These are phyloP conservation scores for Hymenochirus boettgeri DNA, from an alignment of 2,113 vertebrate genomes.

Conservation along the genomic window DNA sequence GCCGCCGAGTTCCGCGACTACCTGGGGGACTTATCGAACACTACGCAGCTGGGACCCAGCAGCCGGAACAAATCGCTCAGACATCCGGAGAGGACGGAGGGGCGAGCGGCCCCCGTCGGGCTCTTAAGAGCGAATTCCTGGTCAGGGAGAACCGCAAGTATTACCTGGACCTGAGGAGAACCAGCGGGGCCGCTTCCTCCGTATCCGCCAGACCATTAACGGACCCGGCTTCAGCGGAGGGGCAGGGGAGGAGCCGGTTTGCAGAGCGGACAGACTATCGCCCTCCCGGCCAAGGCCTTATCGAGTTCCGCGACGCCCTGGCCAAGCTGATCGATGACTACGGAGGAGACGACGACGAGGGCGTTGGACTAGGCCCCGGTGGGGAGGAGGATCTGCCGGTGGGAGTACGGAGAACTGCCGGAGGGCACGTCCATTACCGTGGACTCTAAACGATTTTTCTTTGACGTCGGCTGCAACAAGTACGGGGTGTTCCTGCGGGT, in stretches of 20 bases:
- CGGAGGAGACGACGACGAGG: slow-evolving; percentile 86
- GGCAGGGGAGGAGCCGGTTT: slow-evolving; percentile 68
- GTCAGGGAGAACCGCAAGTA: slow-evolving; percentile 88
- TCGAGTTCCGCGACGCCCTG: slow-evolving; percentile 90
- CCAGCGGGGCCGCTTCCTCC: slow-evolving; percentile 85
- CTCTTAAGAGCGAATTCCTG: slow-evolving; percentile 81
- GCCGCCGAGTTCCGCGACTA: slow-evolving; percentile 91
- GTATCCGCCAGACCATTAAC: slow-evolving; percentile 82
- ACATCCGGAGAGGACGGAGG: slow-evolving; percentile 70
- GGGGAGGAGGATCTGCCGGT: slow-evolving; percentile 65
- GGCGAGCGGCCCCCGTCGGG: slow-evolving; percentile 72
- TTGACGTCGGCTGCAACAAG: slow-evolving; percentile 96
- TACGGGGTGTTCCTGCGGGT: slow-evolving; percentile 94
- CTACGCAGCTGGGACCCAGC: slow-evolving; percentile 87
- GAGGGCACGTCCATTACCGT: slow-evolving; percentile 94
- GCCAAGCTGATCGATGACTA: slow-evolving; percentile 94
- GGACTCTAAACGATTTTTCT: slow-evolving; percentile 94
- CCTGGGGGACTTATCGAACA: slow-evolving; percentile 87
- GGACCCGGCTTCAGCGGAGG: slow-evolving; percentile 77
- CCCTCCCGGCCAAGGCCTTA: slow-evolving; percentile 86
- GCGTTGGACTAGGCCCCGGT: slow-evolving; percentile 64
- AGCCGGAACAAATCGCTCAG: slow-evolving; percentile 85
- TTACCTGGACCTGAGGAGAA: slow-evolving; percentile 88
- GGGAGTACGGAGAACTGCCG: slow-evolving; percentile 81
- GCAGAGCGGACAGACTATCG: slow-evolving; percentile 89